Conservation (phyloP, 2,113 vertebrate genomes). For the Rhinoptilus africanus region DNA sequence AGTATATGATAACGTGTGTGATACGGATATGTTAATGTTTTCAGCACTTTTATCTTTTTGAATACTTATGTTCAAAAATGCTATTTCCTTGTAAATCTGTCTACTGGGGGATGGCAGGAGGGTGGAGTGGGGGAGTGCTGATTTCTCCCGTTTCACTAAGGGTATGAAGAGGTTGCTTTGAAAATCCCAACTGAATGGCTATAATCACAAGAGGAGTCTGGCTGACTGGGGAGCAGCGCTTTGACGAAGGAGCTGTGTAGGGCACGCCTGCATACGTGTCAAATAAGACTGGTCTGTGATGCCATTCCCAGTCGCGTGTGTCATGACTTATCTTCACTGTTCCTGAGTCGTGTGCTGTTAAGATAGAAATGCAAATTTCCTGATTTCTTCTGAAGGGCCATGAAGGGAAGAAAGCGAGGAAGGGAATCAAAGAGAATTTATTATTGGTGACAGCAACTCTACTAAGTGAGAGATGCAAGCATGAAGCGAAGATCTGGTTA, state of each 20-base stretch:
- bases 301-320: not conserved
- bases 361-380: conserved; percentile 38
- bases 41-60: not conserved
- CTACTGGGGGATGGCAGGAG: not conserved
- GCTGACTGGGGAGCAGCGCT: not conserved
- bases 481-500: not conserved
- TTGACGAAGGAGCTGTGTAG: not conserved
- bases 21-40: not conserved
- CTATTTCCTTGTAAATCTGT: not conserved
- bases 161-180: not conserved
- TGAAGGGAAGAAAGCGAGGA: not conserved
- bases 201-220: not conserved
- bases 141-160: not conserved
- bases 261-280: not conserved
- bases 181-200: not conserved
- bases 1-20: accelerated
- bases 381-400: not conserved
- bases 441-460: not conserved
- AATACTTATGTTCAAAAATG: not conserved
- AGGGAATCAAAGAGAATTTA: conserved; percentile 43
- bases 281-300: not conserved
- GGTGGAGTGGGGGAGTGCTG: not conserved
- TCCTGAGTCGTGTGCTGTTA: not conserved
- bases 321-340: not conserved
- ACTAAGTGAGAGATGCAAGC: not conserved